Evolutionary conservation across 2,113 vertebrate genomes (phyloP).

Genomic region (Cercocebus atys): DNA sequence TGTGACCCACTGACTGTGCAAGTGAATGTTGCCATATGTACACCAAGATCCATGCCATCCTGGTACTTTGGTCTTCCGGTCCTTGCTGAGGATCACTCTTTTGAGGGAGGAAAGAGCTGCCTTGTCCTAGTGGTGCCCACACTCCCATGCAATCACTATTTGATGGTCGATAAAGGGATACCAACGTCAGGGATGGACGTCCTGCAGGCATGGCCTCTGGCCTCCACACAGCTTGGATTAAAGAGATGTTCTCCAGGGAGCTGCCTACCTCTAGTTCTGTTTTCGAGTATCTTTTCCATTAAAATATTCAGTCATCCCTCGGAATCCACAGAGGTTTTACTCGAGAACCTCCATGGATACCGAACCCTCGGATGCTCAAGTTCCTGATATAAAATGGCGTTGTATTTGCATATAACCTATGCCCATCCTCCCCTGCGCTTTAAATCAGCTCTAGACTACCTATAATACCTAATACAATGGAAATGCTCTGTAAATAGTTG

Average conservation of each 20-base stretch:
- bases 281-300: neutral
- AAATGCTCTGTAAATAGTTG: neutral
- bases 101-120: neutral
- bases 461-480: neutral
- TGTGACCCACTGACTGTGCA: rapidly evolving
- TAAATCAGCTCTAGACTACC: neutral
- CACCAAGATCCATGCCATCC: neutral
- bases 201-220: neutral
- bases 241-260: neutral
- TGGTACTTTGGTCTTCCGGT: neutral
- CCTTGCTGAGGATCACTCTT: rapidly evolving
- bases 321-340: neutral
- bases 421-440: neutral
- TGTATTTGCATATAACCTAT: neutral
- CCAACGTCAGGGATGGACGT: rapidly evolving
- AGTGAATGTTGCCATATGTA: rapidly evolving
- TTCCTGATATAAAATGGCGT: neutral
- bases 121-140: neutral
- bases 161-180: neutral
- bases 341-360: neutral
- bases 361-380: neutral
- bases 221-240: neutral
- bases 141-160: rapidly evolving
- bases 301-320: neutral
- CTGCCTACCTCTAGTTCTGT: neutral